Evolutionary conservation across 2,113 vertebrate genomes (phyloP).

Genomic region (Antigone vipio): DNA sequence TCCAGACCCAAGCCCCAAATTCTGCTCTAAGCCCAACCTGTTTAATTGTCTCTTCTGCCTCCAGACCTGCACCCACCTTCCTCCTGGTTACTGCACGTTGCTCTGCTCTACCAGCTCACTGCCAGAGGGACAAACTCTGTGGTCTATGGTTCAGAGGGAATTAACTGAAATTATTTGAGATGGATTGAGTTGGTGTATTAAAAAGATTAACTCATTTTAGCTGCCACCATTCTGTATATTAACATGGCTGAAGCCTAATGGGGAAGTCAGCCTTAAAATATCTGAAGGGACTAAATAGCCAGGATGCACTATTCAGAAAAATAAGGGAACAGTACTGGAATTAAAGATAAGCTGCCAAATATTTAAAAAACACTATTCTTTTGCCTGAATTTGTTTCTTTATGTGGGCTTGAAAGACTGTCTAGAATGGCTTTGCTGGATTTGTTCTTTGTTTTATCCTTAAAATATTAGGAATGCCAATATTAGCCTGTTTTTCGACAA

Average conservation of each 20-base stretch:
- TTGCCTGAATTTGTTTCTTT: neutral
- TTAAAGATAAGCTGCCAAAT: neutral
- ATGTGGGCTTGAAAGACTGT: neutral
- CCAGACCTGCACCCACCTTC: neutral
- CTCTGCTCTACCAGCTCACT: neutral
- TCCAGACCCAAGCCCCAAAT: neutral
- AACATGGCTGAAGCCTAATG: neutral
- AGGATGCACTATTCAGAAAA: neutral
- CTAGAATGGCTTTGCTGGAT: neutral
- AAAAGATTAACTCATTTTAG: neutral
- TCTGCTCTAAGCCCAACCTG: neutral
- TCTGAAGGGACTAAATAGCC: neutral
- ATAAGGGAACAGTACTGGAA: neutral
- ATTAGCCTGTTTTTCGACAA: neutral
- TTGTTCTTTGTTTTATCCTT: neutral
- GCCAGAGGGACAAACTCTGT: neutral
- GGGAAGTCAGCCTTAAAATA: neutral
- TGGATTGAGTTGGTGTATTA: neutral
- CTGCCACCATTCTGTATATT: neutral
- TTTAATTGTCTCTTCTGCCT: neutral
- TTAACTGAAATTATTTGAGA: neutral
- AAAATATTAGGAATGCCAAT: slow-evolving; percentile 3
- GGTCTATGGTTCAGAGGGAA: neutral
- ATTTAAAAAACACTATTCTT: neutral
- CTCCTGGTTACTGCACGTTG: neutral